Conservation (phyloP, 2,113 vertebrate genomes). For the Pygoscelis adeliae region DNA sequence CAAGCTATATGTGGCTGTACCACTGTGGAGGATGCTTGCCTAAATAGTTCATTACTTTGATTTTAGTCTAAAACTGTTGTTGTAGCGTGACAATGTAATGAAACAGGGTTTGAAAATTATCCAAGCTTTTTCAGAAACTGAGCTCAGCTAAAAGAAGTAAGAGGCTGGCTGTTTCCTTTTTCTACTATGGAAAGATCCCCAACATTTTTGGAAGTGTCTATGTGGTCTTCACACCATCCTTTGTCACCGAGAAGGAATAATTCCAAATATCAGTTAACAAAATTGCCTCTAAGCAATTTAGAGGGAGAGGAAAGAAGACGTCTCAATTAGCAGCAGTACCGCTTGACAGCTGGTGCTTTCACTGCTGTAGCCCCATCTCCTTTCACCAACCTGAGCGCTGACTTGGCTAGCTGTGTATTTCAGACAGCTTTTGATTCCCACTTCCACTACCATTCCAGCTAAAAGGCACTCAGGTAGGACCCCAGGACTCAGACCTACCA, state of each 20-base stretch:
- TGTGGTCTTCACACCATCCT: background rate
- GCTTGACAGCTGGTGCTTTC: background rate
- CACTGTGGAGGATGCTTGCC: background rate
- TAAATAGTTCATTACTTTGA: background rate
- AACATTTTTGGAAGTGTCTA: background rate
- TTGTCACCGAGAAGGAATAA: background rate
- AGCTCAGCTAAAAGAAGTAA: background rate
- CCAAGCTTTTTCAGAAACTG: background rate
- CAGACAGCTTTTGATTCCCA: background rate
- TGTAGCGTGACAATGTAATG: background rate
- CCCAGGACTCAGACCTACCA: background rate
- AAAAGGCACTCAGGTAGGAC: background rate
- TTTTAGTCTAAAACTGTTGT: background rate
- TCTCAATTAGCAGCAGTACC: background rate
- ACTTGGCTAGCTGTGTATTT: background rate
- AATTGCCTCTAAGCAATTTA: background rate
- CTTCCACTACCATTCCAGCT: background rate
- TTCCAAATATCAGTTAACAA: background rate
- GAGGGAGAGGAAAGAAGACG: background rate
- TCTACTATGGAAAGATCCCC: background rate
- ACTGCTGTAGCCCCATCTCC: background rate
- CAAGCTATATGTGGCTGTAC: background rate
- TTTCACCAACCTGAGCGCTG: background rate
- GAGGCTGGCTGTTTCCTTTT: background rate
- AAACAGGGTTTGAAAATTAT: background rate